Conservation (phyloP, 1,140 invertebrate species). For the Heliconius eleuchia region DNA sequence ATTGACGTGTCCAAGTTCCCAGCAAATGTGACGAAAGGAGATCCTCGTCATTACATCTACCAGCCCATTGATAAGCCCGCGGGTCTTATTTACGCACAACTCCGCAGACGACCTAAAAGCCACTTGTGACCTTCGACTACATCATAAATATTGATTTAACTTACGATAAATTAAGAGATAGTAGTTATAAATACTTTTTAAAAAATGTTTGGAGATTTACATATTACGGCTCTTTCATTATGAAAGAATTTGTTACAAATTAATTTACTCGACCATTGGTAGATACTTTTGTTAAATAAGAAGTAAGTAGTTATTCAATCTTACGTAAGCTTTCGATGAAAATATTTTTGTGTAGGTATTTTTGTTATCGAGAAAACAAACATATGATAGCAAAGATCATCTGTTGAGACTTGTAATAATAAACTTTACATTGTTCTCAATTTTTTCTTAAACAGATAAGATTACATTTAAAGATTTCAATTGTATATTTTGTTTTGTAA, state of each 20-base stretch:
- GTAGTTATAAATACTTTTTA: background rate
- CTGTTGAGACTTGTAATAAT: constrained; percentile 8
- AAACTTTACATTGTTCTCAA: constrained; percentile 2
- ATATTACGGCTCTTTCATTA: background rate
- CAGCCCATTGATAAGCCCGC: constrained; percentile 88
- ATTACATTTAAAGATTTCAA: background rate
- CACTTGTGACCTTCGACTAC: constrained; percentile 69
- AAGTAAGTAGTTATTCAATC: background rate
- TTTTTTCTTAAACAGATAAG: background rate
- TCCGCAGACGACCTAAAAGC: constrained; percentile 83
- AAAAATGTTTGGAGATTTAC: background rate
- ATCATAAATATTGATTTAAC: background rate
- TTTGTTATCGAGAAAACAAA: background rate
- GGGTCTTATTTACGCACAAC: constrained; percentile 87
- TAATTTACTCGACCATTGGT: background rate
- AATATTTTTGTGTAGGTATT: background rate
- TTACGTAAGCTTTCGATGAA: background rate
- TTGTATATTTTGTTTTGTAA: constrained; percentile 14
- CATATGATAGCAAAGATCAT: background rate
- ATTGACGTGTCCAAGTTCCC: constrained; percentile 88
- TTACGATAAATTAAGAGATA: background rate
- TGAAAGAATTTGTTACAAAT: background rate
- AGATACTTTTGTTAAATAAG: background rate
- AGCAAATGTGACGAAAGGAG: constrained; percentile 82
- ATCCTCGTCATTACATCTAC: constrained; percentile 86